Evolutionary conservation across 2,888 invertebrate genomes (phyloP), one percentile per base, ranked within the genome.

Genomic region (Lydus trimaculatus): DNA sequence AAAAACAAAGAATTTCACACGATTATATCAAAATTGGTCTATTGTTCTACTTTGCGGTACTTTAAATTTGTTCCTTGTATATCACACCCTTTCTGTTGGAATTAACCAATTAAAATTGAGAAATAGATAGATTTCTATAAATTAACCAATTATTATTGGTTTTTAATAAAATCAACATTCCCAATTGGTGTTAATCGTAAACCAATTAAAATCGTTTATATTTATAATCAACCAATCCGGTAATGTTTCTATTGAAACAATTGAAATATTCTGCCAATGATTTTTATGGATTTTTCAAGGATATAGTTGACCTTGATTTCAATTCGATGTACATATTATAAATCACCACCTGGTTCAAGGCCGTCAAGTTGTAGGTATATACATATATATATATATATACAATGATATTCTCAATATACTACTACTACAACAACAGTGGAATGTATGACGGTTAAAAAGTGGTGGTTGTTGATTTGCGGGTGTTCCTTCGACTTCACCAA

Each of bases 401-500:
- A 36, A 15, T 36, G 36, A 36, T 36, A 36, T 43, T n/a, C 43
- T 43, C 43, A n/a, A n/a, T n/a, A 15, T 39, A 4, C 39, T 39
- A 39, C 11, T 5, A 5, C 5, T 43, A 17, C n/a, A 17, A 1
- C 7, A 7, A 43, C 43, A 17, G 17, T 66, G 78, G 82, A 80
- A 82, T 82, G 81, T 74, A 15, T 59, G 59, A 31, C 59, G 59
- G 71, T 43, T 43, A 17, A 43, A 39, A 43, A 5, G 43, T 43
- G 43, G 43, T 43, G 7, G 43, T 43, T n/a, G 43, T 43, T 74
- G 76, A 78, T 79, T 80, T 78, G 79, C 80, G 80, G 78, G 76
- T 79, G 79, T 78, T 77, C 74, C 70, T 71, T 67, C n/a, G n/a
- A n/a, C n/a, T n/a, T n/a, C 72, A 69, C 63, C 66, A 69, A 64